Evolutionary conservation across 2,888 invertebrate genomes (phyloP), one percentile per base, ranked within the genome.

Genomic region (Chromoteleia sp.): DNA sequence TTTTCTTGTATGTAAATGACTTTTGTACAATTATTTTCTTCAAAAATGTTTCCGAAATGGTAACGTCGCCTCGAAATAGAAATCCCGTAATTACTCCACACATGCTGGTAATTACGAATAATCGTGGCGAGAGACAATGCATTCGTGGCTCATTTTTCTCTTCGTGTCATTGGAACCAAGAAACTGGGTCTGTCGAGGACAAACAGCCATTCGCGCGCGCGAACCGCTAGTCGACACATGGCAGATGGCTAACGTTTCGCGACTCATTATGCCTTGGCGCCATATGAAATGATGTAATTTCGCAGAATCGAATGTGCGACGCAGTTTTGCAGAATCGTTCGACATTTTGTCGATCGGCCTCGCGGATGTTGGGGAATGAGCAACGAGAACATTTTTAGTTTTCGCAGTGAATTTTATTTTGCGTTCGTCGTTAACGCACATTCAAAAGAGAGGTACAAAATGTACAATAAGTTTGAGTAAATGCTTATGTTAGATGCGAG

Each of bases 141-240:
- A 8, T 56, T 61, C 48, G 52, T 12, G 33, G 45, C 39, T 30
- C 45, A 52, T 65, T 50, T 41, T 74, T 25, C 17, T 65, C 29
- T 65, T 30, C 21, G 67, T 68, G 68, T 65, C 63, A 78, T 54
- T 65, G 29, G 54, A 36, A 54, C 39, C 33, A 39, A 50, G 70
- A 63, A 78, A 78, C 56, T 78, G 12, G 77, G 77, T 77, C 54
- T 48, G 36, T 45, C 14, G 48, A 48, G 48, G 50, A 73, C 52
- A 50, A 29, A 61, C 30, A 36, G 25, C n/a, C 56, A 45, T 58
- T 43, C 30, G 15, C 48, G 25, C 36, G 6, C 19, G 8, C 12
- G 45, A 58, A 71, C 70, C 77, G 77, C 77, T 77, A 77, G 39
- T 14, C 56, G 12, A 33, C 77, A 54, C 43, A 59, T 36, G 58